Evolutionary conservation across 2,888 invertebrate species (phyloP), one percentile per base, ranked within the genome.

Genomic region (Nymphalis urticae): DNA sequence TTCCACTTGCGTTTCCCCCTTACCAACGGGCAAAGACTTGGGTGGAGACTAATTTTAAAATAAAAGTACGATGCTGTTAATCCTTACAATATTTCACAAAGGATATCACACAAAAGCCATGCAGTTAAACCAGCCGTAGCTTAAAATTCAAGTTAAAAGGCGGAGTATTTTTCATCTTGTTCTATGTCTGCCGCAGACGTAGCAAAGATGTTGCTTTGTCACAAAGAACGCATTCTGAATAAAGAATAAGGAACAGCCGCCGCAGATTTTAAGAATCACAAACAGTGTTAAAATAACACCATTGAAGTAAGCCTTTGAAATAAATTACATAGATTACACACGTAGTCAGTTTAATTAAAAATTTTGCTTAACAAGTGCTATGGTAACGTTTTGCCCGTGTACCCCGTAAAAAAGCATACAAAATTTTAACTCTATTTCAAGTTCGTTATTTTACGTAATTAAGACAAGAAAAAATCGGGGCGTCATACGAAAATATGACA

Each of bases 191-290:
- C 62, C 50, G 56, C 62, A 67, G 66, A 67, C 66, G 62, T 48
- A 56, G 24, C 66, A 58, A 56, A 67, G 66, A 62, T 58, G 62
- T 67, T 67, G 62, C 66, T 67, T 67, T 67, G 56, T 66, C 60
- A 54, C 62, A 62, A 66, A 56, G 66, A 66, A 66, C 66, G 24
- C 56, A 56, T 56, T 58, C 53, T 67, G 66, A 67, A 67, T 62
- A 67, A 62, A 13, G 56, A 67, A 50, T 56, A 50, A 53, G 24
- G 59, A 51, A 19, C 13, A 53, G 21, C 32, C 58, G 13, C 19
- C n/a, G 42, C 54, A 27, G 48, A 60, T 42, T 51, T 60, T 10
- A 66, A 66, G 9, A 17, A 66, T 60, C 48, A 53, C 47, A 24
- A 60, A 27, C 61, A 19, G 47, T 61, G 60, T 61, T 56, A 32